Conservation (phyloP, 2,888 invertebrate genomes). For the Carterocephalus palaemon region DNA sequence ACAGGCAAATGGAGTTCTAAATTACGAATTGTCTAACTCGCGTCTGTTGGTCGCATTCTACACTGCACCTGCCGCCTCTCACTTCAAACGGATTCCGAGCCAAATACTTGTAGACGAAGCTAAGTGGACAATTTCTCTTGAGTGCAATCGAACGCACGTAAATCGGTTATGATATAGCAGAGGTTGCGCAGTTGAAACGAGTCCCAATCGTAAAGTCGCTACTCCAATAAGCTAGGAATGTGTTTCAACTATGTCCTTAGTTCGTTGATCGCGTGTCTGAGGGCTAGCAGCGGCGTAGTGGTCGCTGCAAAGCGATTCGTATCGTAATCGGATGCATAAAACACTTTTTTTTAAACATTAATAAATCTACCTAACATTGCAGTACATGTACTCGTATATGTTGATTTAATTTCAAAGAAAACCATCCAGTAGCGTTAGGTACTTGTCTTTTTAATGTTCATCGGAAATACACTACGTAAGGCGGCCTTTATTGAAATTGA, state of each 20-base stretch:
- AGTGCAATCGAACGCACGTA: slow-evolving; percentile 20
- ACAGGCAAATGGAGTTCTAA: slow-evolving; percentile 16
- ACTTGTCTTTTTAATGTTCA: too few relatives aligned
- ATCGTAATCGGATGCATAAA: too few relatives aligned
- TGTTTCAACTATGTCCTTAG: slow-evolving; percentile 51
- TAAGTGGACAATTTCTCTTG: slow-evolving; percentile 23
- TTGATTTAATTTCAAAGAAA: too few relatives aligned
- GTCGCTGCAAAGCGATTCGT: slow-evolving; percentile 14
- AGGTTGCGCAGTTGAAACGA: slow-evolving; percentile 33
- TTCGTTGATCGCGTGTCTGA: slow-evolving; percentile 45
- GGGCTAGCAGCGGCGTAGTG: slow-evolving; percentile 8
- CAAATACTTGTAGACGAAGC: slow-evolving; percentile 28
- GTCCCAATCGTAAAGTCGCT: slow-evolving; percentile 42
- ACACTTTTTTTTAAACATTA: too few relatives aligned
- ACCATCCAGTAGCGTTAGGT: too few relatives aligned
- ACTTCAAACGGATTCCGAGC: slow-evolving; percentile 30
- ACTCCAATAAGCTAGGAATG: slow-evolving; percentile 51
- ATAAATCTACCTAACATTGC: too few relatives aligned
- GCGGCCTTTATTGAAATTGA: too few relatives aligned
- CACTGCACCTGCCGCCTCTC: slow-evolving; percentile 31
- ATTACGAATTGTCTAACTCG: slow-evolving; percentile 16
- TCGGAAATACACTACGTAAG: too few relatives aligned
- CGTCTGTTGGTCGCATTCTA: slow-evolving; percentile 18
- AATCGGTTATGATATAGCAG: slow-evolving; percentile 20
- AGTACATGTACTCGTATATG: too few relatives aligned